Conservation (phyloP, 2,888 invertebrate species). For the Sphaeridia pumilis region DNA sequence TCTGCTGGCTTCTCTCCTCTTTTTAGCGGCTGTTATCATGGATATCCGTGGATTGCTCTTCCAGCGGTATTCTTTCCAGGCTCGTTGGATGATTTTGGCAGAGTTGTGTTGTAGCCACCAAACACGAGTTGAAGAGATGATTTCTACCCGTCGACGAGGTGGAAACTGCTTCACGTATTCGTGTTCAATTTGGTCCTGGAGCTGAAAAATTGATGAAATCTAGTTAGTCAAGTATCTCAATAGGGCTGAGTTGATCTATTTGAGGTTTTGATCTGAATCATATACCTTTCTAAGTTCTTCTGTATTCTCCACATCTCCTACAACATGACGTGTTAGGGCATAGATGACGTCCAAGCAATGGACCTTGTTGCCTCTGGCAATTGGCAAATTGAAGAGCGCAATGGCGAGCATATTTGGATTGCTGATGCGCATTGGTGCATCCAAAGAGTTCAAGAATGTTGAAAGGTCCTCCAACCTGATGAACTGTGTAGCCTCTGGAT, state of each 20-base stretch:
- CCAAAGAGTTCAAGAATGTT: conserved; percentile 87
- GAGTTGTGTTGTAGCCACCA: conserved; percentile 93
- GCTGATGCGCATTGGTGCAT: conserved; percentile 83
- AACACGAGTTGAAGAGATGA: conserved; percentile 84
- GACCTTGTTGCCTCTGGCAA: conserved; percentile 87
- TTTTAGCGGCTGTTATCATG: too few species aligned
- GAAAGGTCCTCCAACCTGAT: conserved; percentile 85
- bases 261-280: too few species aligned
- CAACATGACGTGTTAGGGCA: conserved; percentile 81
- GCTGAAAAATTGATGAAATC: too few species aligned
- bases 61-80: conserved; percentile 55
- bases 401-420: conserved; percentile 92
- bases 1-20: too few species aligned
- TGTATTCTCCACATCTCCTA: conserved; percentile 90
- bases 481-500: conserved; percentile 92
- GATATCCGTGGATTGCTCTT: conserved; percentile 7
- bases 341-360: conserved; percentile 92
- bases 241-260: too few species aligned
- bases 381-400: conserved; percentile 91
- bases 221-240: too few species aligned
- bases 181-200: conserved; percentile 80
- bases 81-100: conserved; percentile 69
- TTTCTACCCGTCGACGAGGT: conserved; percentile 81
- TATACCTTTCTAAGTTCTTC: conserved; percentile 78
- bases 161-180: conserved; percentile 93